Conservation (phyloP, 2,113 vertebrate species). For the chimpanzee (Pan troglodytes) region NHGRI_mPanTro3-v2.1_pri NC_072408.2:63616501-63617000, state of each 20-base stretch:
- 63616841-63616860: background rate
- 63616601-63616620: too few species aligned
- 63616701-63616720: background rate
- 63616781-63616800: background rate
- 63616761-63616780: background rate
- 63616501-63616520: too few species aligned
- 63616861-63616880: background rate
- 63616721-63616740: background rate
- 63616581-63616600: background rate
- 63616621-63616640: too few species aligned
- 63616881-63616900: background rate
- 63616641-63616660: too few species aligned
- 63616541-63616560: background rate
- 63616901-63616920: background rate
- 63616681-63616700: too few species aligned
- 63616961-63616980: background rate
- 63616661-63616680: background rate
- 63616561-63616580: background rate
- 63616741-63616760: background rate
- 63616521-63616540: background rate
- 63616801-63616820: background rate
- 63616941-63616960: background rate
- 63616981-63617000: background rate
- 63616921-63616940: background rate
- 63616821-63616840: background rate